Base-by-base conservation (phyloP, 1,140 invertebrate genomes). In the Camponotus floridanus region DNA sequence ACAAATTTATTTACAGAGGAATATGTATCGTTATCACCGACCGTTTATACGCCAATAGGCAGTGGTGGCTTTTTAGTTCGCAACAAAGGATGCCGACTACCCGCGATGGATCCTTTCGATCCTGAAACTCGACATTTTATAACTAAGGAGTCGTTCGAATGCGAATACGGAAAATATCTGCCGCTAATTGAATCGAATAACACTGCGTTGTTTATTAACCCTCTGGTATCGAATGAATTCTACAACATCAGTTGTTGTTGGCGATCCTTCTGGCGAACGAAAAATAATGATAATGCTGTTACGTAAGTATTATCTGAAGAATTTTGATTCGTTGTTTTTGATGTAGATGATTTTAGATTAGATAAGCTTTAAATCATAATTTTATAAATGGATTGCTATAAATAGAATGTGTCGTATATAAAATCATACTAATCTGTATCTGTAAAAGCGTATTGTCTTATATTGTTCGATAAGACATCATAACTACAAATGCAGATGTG, bases 51-150 rank as follows among this genome's bases (percentile, higher is more conserved):
- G 31, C 36, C 92, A 21, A 73, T 71, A 3, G 48, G 70, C 8
- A 91, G 87, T 18, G 87, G 91, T 18, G 95, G 95, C 1, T 96
- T 95, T 87, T 62, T 96, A 0, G 96, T 98, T n/a, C 96, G 97
- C 87, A 98, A 97, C 2, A 94, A 96, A 9, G 97, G 97, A 31
- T 99, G 98, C 92, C 96, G 96, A 5, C 98, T 98, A 88, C 97
- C 98, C 1, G 96, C 96, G 11, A 95, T 98, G 73, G 96, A 97
- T 87, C 96, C 97, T 0, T 96, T 96, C 68, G 97, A 98, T 92
- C 92, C 93, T 64, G 95, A 94, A 18, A 95, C 97, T 31, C 94
- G 93, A 36, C 91, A 93, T 57, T 96, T 95, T 74, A 94, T 96
- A 76, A 84, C 92, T n/a, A 90, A 93, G 31, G 93, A 90, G 62